Evolutionary conservation across 2,888 invertebrate species (phyloP).

Genomic region (Eupithecia tripunctaria): DNA sequence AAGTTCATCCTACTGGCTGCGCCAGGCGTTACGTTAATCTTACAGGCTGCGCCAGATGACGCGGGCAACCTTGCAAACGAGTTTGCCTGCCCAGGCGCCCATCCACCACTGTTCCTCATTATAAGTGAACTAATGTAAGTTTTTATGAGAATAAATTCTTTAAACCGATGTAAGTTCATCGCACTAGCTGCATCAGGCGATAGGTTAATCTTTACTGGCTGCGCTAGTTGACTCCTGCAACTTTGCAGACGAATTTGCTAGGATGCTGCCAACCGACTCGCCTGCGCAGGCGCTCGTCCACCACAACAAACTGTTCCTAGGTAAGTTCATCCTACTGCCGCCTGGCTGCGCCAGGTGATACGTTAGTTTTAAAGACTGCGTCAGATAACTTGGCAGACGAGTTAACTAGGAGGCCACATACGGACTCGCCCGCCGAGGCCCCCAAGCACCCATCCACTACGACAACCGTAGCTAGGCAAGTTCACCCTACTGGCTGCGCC

Average conservation of each 20-base stretch:
- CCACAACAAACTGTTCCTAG: too few relatives aligned
- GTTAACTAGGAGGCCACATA: conserved; percentile 96
- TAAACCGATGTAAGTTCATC: too few relatives aligned
- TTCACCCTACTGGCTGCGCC: conserved; percentile 17
- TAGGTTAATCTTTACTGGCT: too few relatives aligned
- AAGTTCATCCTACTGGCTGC: conserved; percentile 37
- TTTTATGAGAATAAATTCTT: too few relatives aligned
- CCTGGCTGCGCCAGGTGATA: conserved; percentile 11
- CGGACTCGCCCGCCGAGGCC: conserved; percentile 96
- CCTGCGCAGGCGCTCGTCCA: conserved; percentile 94
- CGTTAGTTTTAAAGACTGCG: too few relatives aligned
- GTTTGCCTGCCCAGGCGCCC: too few relatives aligned
- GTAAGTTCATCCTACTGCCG: conserved; percentile 39
- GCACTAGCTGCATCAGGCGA: too few relatives aligned
- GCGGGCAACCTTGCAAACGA: too few relatives aligned
- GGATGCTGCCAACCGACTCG: conserved; percentile 95
- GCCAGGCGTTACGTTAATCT: not conserved
- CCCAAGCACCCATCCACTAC: conserved; percentile 92
- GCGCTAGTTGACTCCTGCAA: conserved; percentile 98
- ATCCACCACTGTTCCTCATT: too few relatives aligned
- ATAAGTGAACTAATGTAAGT: too few relatives aligned
- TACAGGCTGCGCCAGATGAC: too few relatives aligned
- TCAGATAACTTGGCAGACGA: conserved; percentile 96
- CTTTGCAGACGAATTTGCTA: conserved; percentile 98
- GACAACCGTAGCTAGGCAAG: conserved; percentile 94